Evolutionary conservation across 2,113 vertebrate genomes (phyloP).

Genomic region (Semnornis frantzii): DNA sequence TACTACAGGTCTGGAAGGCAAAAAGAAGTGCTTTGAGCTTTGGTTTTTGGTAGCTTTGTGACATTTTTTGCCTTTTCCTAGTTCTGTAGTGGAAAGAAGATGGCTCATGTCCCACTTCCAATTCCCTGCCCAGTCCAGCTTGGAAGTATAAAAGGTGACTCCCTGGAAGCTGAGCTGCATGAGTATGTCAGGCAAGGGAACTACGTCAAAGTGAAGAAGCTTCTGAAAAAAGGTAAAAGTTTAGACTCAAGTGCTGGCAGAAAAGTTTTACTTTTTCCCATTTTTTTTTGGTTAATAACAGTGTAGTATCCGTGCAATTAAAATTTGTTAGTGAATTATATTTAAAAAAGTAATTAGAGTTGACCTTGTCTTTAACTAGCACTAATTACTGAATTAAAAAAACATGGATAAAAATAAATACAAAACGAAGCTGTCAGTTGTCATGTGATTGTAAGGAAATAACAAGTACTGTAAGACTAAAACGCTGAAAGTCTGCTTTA

Average conservation of each 20-base stretch:
- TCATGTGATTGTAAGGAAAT: no score
- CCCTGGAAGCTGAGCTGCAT: conserved; percentile 79
- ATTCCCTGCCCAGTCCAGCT: conserved; percentile 82
- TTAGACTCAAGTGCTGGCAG: neutral
- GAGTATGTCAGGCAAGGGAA: conserved; percentile 78
- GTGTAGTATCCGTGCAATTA: accelerated
- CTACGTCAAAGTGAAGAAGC: conserved; percentile 79
- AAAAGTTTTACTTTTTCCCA: accelerated
- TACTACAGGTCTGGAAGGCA: no score
- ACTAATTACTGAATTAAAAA: neutral
- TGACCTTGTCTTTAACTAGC: accelerated
- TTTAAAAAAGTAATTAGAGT: accelerated
- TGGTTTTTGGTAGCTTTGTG: accelerated
- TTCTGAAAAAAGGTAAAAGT: conserved; percentile 83
- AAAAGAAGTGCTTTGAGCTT: neutral
- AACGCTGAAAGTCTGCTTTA: accelerated
- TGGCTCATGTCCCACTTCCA: conserved; percentile 68
- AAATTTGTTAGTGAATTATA: neutral
- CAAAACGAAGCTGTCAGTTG: neutral
- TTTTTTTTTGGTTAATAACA: neutral
- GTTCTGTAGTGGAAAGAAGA: neutral
- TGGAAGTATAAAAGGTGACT: conserved; percentile 75
- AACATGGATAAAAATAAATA: no score
- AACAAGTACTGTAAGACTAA: accelerated
- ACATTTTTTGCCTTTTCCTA: neutral